These are phyloP conservation scores for Phalloptychus januarius DNA, from an alignment of 2,797 vertebrate genomes.

Conservation along the genomic window DNA sequence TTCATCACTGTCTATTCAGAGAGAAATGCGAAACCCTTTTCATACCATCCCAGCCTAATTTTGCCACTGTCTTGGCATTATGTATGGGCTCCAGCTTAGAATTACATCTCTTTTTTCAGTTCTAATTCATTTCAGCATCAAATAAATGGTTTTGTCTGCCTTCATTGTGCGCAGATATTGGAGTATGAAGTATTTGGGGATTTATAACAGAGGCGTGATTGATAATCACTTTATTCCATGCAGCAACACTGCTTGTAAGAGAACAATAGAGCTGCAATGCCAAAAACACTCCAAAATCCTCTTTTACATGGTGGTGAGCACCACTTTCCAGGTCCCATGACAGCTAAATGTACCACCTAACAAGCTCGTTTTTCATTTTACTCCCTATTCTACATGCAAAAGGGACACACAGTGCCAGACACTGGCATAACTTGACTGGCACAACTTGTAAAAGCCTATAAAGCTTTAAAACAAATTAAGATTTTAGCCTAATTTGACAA, in stretches of 20 bases:
- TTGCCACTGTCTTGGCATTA: conserved; percentile 42
- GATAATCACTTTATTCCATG: conserved; percentile 67
- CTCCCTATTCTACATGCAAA: background rate
- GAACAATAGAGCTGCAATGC: conserved; percentile 44
- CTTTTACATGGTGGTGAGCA: conserved; percentile 42
- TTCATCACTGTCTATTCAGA: conserved; percentile 74
- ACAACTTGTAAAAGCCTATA: background rate
- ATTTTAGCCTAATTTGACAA: background rate
- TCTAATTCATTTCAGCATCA: conserved; percentile 58
- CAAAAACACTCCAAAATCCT: conserved; percentile 43
- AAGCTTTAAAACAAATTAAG: background rate
- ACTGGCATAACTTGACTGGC: too few species aligned
- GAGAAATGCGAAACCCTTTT: conserved; percentile 43
- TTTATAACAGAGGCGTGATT: conserved; percentile 64
- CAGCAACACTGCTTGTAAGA: conserved; percentile 36
- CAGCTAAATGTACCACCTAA: conserved; percentile 22
- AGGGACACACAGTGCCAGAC: background rate
- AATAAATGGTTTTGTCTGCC: conserved; percentile 56
- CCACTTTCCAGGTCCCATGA: conserved; percentile 30
- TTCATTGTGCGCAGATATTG: conserved; percentile 57
- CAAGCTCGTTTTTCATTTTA: conserved; percentile 5
- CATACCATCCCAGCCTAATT: conserved; percentile 34
- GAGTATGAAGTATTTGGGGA: conserved; percentile 60
- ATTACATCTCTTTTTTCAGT: conserved; percentile 53
- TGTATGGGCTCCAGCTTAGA: conserved; percentile 36